These are phyloP conservation scores for Cyphomyrus discorhynchus DNA, from an alignment of 2,113 vertebrate genomes.

Conservation along the genomic window DNA sequence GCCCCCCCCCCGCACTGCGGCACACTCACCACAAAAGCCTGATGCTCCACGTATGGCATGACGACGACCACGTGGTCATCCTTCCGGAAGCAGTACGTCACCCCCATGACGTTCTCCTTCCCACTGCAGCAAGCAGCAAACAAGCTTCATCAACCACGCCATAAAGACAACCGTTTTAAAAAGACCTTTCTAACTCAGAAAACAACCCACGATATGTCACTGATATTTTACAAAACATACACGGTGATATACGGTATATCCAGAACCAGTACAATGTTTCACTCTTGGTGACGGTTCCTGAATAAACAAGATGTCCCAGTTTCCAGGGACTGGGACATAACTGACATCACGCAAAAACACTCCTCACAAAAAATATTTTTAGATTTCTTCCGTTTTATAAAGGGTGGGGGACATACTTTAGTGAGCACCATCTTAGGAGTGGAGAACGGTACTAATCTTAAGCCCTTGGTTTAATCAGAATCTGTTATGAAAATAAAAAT, in stretches of 20 bases:
- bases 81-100: constrained; percentile 89
- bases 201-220: neutral
- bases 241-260: neutral
- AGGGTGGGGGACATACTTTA: neutral
- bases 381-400: neutral
- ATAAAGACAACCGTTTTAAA: neutral
- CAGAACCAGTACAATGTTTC: neutral
- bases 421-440: neutral
- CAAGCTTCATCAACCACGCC: neutral
- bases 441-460: neutral
- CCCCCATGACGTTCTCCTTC: constrained; percentile 91
- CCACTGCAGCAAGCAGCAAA: constrained; percentile 66
- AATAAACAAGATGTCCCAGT: neutral
- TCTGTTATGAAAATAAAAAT: neutral
- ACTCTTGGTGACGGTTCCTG: neutral
- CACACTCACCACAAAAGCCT: constrained; percentile 78
- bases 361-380: neutral
- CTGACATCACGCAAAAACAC: neutral
- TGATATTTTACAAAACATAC: neutral
- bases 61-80: constrained; percentile 93
- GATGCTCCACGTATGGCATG: constrained; percentile 94
- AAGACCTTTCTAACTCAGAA: neutral
- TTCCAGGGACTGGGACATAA: neutral
- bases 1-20: neutral
- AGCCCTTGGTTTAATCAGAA: neutral